These are phyloP conservation scores for Dasyprocta punctata DNA, from an alignment of 2,113 vertebrate species.

Conservation along the genomic window DNA sequence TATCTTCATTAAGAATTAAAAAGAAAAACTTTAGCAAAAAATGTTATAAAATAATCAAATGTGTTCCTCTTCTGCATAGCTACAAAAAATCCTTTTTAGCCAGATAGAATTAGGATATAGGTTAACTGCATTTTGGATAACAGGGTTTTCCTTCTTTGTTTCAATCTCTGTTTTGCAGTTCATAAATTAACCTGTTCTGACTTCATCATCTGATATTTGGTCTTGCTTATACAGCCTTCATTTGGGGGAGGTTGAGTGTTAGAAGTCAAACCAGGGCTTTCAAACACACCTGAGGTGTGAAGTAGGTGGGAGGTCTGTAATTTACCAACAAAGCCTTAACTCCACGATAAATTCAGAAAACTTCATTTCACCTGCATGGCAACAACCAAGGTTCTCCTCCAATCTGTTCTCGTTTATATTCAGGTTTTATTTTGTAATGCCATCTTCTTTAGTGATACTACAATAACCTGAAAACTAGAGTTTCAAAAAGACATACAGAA, in stretches of 20 bases:
- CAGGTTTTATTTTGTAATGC: no score
- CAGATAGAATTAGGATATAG: not conserved
- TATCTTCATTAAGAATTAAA: not conserved
- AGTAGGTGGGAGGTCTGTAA: accelerated
- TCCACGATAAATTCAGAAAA: accelerated
- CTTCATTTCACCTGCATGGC: accelerated
- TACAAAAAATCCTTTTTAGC: not conserved
- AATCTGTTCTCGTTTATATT: no score
- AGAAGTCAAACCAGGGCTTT: not conserved
- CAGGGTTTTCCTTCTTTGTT: not conserved
- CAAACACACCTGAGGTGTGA: accelerated
- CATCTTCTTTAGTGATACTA: not conserved
- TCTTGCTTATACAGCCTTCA: no score
- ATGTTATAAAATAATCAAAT: not conserved
- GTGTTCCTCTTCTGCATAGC: accelerated
- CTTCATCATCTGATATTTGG: not conserved
- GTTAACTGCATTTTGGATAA: no score
- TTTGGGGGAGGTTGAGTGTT: not conserved
- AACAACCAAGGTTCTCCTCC: accelerated
- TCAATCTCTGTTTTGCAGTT: not conserved
- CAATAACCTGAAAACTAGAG: not conserved
- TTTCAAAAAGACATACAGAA: not conserved
- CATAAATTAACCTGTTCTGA: not conserved
- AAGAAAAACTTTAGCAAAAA: not conserved
- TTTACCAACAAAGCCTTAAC: accelerated